Evolutionary conservation across 2,113 vertebrate species (phyloP), one percentile per base, ranked within the genome.

Genomic region (Cepphus grylle): DNA sequence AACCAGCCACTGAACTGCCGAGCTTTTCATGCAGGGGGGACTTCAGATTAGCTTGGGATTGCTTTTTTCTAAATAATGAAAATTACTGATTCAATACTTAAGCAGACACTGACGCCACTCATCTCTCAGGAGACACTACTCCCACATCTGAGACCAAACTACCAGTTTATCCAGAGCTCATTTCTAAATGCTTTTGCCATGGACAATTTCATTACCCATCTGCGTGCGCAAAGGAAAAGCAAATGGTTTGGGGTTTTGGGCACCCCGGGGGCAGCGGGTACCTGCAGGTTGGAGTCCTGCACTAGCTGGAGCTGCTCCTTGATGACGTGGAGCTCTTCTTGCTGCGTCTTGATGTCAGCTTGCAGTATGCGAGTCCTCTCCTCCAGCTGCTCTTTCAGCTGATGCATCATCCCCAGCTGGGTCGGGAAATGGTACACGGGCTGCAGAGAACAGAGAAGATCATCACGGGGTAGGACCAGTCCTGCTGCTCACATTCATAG

Each of bases 361-460:
- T 99, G 98, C 92, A 99, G 97, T n/a, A 99, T 98, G 52, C 98
- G 98, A 4, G 98, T 99, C 88, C 98, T 98, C 77, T 99, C 98
- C 87, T 99, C 98, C 97, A 99, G 98, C 94, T 99, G 98, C 88
- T 99, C 97, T 78, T 98, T 99, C 80, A 99, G 98, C 93, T 99
- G 98, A 90, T 98, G 98, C 98, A 99, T 98, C 81, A 99, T 98
- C 15, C 98, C 98, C 77, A 98, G 85, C 86, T 98, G 99, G 90
- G 83, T 59, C 0, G 97, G 96, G 59, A 98, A 98, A 55, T 95
- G 98, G 89, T 98, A 98, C 82, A 96, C 86, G 9, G 99, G 98
- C 98, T 98, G 91, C 3, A 4, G 73, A 26, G 38, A 73, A 73
- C 19, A 93, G 71, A 86, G 30, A 66, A 47, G 9, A 62, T 38